These are phyloP conservation scores for Aproaerema taeniolella DNA, from an alignment of 2,888 invertebrate species.

Conservation along the genomic window DNA sequence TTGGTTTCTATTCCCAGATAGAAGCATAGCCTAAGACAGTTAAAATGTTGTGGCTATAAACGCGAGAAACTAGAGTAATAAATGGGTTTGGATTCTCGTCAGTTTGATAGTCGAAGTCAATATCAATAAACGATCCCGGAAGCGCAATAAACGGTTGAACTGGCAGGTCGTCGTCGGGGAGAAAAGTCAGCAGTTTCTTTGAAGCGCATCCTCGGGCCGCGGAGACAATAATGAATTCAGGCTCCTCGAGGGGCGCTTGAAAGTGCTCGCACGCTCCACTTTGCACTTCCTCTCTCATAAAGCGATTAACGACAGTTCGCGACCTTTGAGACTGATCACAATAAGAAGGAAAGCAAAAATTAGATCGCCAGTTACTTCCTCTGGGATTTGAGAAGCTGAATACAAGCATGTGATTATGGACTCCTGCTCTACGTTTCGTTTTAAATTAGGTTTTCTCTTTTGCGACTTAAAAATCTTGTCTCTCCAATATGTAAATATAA, in stretches of 20 bases:
- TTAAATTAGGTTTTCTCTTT: no score
- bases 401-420: conserved; percentile 11
- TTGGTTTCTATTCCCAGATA: no score
- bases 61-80: not conserved
- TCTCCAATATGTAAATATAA: no score
- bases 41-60: no score
- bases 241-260: conserved; percentile 34
- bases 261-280: conserved; percentile 59
- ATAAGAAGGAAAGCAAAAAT: conserved; percentile 52
- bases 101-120: conserved; percentile 26
- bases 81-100: conserved; percentile 1
- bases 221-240: conserved; percentile 71
- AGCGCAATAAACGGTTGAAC: conserved; percentile 59
- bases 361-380: conserved; percentile 31
- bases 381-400: conserved; percentile 17
- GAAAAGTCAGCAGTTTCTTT: conserved; percentile 69
- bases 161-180: conserved; percentile 35
- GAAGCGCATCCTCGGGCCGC: conserved; percentile 57
- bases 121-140: conserved; percentile 48
- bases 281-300: conserved; percentile 65
- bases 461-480: no score
- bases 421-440: no score
- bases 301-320: conserved; percentile 62
- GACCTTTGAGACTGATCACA: conserved; percentile 56
- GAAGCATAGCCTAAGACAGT: no score